Conservation (phyloP, 2,113 vertebrate genomes). For the Puffinus mauretanicus region DNA sequence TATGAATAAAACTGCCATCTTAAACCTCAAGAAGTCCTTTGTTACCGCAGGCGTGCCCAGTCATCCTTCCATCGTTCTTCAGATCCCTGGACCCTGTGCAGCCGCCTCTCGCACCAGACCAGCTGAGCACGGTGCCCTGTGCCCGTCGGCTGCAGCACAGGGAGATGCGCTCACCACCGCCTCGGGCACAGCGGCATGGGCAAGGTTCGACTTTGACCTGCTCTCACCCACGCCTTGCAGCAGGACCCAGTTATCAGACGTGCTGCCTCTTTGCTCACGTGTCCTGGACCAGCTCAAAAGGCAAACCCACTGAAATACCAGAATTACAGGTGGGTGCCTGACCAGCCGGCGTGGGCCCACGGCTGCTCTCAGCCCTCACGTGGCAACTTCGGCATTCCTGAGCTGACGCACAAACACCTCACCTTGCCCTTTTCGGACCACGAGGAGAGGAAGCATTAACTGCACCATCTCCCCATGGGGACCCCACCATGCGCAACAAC, state of each 20-base stretch:
- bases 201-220: neutral
- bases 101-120: fast-evolving
- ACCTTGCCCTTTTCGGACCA: neutral
- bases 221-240: neutral
- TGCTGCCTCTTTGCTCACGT: neutral
- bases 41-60: neutral
- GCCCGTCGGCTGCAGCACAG: neutral
- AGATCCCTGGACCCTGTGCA: too few relatives aligned
- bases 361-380: neutral
- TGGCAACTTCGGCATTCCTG: neutral
- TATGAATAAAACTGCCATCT: neutral
- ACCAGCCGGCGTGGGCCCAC: fast-evolving
- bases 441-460: neutral
- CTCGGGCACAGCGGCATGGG: neutral
- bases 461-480: neutral
- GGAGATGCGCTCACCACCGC: fast-evolving
- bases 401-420: neutral
- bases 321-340: neutral
- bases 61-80: too few relatives aligned
- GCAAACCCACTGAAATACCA: neutral
- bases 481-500: neutral
- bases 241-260: neutral
- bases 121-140: neutral
- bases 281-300: neutral
- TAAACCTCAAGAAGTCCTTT: neutral